Base-by-base conservation (phyloP, 2,888 invertebrate species). In the Lutraria lutraria region DNA sequence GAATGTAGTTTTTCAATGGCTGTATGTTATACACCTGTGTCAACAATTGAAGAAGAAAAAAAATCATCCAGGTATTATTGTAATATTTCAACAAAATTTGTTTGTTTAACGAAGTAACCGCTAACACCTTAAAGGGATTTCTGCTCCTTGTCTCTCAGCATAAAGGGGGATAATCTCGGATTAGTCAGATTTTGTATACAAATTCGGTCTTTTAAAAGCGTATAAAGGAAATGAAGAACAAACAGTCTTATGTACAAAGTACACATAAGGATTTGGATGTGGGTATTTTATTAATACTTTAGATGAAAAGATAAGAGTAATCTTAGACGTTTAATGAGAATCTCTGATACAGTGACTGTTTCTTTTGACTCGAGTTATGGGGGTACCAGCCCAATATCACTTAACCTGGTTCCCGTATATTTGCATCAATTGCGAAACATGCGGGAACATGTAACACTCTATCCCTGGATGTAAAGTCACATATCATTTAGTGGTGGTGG, bases 31-130 rank as follows among this genome's bases (percentile, higher is more conserved):
- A 79, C 85, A 85, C 85, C 85, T 85, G 85, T 85, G 80, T 80
- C 79, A 85, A 85, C 43, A 85, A 60, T 60, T 56, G 76, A 15
- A 34, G 29, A 19, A 34, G 76, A 76, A 76, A 76, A n/a, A 43
- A 43, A 76, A 34, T 31, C 76, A 76, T 31, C 16, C 34, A 76
- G 16, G 34, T 76, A 34, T 76, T 76, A 76, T 76, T 34, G 76
- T 34, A 76, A 76, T 34, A 76, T 76, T 76, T 76, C 76, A 76
- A 34, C 76, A 76, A 76, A 76, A 72, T 82, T 13, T 87, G 68
- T 87, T 87, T 82, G 63, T 82, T 82, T 87, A 87, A 68, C 63
- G 54, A 87, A 87, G 72, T 87, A 87, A 87, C 82, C 68, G 76
- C 56, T 72, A 54, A 72, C 87, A 81, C 82, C 81, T 21, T 76